Conservation (phyloP, 2,113 vertebrate genomes). For the Cervus canadensis region DNA sequence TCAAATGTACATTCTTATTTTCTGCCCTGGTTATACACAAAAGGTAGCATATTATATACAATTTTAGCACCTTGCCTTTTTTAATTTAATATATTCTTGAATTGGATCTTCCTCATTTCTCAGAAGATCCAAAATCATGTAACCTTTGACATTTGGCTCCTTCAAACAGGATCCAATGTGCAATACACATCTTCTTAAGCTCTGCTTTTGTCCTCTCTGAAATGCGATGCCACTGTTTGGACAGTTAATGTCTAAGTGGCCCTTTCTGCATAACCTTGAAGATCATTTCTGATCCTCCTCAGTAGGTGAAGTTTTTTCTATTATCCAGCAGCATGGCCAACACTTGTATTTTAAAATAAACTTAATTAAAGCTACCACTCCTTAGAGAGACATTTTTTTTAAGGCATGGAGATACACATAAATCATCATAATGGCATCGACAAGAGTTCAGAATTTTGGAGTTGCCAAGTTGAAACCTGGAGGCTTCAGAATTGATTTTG, state of each 20-base stretch:
- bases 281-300: neutral
- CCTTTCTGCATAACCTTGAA: neutral
- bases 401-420: neutral
- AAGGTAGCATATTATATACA: neutral
- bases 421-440: neutral
- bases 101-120: neutral
- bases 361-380: neutral
- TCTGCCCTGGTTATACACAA: neutral
- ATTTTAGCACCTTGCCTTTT: neutral
- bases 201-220: neutral
- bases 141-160: neutral
- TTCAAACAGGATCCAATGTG: neutral
- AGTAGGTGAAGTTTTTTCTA: neutral
- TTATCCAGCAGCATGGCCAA: neutral
- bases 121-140: neutral
- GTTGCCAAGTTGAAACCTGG: neutral
- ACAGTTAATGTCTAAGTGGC: neutral
- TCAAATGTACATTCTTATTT: slow-evolving; percentile 18
- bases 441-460: neutral
- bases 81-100: neutral
- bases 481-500: neutral
- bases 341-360: neutral
- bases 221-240: neutral
- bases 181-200: neutral
- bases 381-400: neutral